A percentile compares a stretch with the other conserved stretches of the same genome.
phyloP scores from a whole-genome alignment of 2,888 invertebrate genomes.

The Dynastes tityus region DNA sequence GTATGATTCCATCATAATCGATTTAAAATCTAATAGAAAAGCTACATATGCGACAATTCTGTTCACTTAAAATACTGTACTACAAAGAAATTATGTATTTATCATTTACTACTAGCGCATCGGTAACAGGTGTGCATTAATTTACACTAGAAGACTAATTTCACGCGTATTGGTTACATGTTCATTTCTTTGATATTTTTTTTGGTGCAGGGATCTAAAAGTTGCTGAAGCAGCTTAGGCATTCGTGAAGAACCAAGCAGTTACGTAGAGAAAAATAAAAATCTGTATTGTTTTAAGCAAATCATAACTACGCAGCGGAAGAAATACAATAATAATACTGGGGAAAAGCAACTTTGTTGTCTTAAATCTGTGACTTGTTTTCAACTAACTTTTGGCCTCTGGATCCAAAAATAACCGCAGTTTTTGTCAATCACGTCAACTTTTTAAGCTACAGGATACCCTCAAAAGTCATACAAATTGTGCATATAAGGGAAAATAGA shows the following conservation, averaged over 20 bases:
- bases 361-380: too few species aligned
- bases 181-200: not conserved
- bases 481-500: too few species aligned
- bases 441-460: too few species aligned
- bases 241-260: not conserved
- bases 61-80: not conserved
- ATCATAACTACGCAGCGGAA: too few species aligned
- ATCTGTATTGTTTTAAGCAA: too few species aligned
- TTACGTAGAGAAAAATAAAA: too few species aligned
- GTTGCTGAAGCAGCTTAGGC: conserved; percentile 13
- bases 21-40: conserved; percentile 19
- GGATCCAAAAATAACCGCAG: too few species aligned
- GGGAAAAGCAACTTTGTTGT: too few species aligned
- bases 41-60: not conserved
- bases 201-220: not conserved
- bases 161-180: conserved; percentile 9
- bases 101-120: conserved; percentile 2
- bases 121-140: conserved; percentile 24
- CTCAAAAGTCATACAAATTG: too few species aligned
- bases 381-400: too few species aligned
- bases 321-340: too few species aligned
- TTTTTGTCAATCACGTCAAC: too few species aligned
- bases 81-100: conserved; percentile 21
- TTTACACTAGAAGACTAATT: conserved; percentile 12
- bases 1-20: not conserved